Evolutionary conservation across 1,140 invertebrate genomes (phyloP).

Genomic region (Episyrphus balteatus): DNA sequence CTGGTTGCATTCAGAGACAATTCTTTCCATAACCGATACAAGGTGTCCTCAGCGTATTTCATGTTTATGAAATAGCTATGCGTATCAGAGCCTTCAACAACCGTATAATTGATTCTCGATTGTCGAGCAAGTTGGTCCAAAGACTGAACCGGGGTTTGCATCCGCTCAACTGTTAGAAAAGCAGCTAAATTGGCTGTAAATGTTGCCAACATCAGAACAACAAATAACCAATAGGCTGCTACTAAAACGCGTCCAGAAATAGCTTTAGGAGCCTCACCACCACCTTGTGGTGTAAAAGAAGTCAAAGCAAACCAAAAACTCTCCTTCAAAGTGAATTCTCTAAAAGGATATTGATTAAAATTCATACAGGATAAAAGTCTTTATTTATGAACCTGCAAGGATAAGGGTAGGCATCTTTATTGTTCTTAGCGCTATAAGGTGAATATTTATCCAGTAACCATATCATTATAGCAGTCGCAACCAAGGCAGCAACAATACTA

Average conservation of each 20-base stretch:
- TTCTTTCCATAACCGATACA: conserved; percentile 84
- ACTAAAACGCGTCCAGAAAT: conserved; percentile 72
- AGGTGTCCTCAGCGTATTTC: conserved; percentile 78
- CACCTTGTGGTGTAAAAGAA: conserved; percentile 84
- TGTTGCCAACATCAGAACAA: conserved; percentile 84
- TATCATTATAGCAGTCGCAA: conserved; percentile 74
- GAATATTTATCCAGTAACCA: conserved; percentile 83
- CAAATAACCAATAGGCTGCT: conserved; percentile 87
- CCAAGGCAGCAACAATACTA: conserved; percentile 70
- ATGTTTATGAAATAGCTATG: conserved; percentile 85
- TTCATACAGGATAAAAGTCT: neutral
- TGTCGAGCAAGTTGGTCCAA: conserved; percentile 78
- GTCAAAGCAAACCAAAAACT: conserved; percentile 91
- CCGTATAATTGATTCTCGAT: conserved; percentile 85
- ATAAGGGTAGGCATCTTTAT: conserved; percentile 67
- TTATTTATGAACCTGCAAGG: conserved; percentile 53
- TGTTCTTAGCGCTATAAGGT: conserved; percentile 77
- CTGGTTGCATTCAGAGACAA: conserved; percentile 65
- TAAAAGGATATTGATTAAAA: conserved; percentile 31
- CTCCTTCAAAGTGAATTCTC: conserved; percentile 76
- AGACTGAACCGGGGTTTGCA: conserved; percentile 84
- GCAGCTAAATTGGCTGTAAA: conserved; percentile 96
- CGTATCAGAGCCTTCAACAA: conserved; percentile 63
- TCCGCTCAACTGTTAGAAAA: conserved; percentile 90
- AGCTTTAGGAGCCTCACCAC: conserved; percentile 76